Conservation (phyloP, 1,140 invertebrate genomes). For the Mya arenaria region DNA sequence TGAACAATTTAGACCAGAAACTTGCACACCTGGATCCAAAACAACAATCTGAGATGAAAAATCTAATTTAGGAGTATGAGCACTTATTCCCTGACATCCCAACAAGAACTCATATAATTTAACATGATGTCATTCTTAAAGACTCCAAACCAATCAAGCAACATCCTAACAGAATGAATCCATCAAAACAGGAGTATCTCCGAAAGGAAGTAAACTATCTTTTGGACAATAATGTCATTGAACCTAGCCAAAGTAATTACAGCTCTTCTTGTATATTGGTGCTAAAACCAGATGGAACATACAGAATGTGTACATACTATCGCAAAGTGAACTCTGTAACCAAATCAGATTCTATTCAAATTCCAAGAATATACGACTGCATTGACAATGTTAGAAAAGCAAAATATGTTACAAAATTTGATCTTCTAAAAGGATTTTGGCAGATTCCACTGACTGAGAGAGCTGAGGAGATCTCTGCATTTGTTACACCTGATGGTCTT, state of each 20-base stretch:
- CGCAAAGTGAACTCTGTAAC: slow-evolving; percentile 46
- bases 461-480: slow-evolving; percentile 31
- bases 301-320: slow-evolving; percentile 45
- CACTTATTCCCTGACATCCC: slow-evolving; percentile 38
- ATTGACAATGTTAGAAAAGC: slow-evolving; percentile 46
- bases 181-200: slow-evolving; percentile 78
- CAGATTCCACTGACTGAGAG: slow-evolving; percentile 37
- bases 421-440: slow-evolving; percentile 53
- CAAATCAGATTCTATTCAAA: slow-evolving; percentile 37
- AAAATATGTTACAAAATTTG: slow-evolving; percentile 49
- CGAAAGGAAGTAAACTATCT: slow-evolving; percentile 71
- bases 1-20: slow-evolving; percentile 26
- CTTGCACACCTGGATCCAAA: neutral
- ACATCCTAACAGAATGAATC: slow-evolving; percentile 55
- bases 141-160: slow-evolving; percentile 44
- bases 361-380: slow-evolving; percentile 40
- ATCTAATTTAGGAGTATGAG: slow-evolving; percentile 3
- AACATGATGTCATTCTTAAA: slow-evolving; percentile 47
- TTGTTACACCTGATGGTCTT: slow-evolving; percentile 63
- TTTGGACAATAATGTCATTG: slow-evolving; percentile 54
- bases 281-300: slow-evolving; percentile 47
- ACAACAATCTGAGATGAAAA: neutral
- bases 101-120: neutral
- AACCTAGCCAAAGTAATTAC: slow-evolving; percentile 48
- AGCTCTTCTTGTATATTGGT: slow-evolving; percentile 53